Percentiles rank a stretch among this genome's conserved stretches.
phyloP scores from a whole-genome alignment of 2,888 invertebrate genomes.

The Philereme vetulata region DNA sequence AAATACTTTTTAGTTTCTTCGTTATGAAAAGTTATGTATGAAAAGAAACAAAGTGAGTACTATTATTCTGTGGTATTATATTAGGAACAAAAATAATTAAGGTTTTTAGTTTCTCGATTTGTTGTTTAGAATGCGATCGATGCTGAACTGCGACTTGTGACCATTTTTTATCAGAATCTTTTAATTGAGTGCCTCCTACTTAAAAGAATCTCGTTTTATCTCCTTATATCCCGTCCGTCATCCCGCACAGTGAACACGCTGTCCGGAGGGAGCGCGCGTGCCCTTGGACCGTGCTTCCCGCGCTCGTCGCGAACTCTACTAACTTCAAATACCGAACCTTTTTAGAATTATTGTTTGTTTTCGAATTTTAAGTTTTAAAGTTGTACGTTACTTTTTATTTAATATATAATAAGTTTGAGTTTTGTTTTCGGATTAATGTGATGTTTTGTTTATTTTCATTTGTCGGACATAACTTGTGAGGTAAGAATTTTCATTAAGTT shows the following conservation, averaged over 20 bases:
- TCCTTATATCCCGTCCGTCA: slow-evolving; percentile 36
- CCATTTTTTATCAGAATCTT: too few relatives aligned
- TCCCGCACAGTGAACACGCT: slow-evolving; percentile 62
- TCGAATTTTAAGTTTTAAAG: too few relatives aligned
- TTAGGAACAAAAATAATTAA: too few relatives aligned
- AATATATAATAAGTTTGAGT: background rate
- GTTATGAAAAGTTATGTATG: too few relatives aligned
- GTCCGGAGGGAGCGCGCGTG: slow-evolving; percentile 62
- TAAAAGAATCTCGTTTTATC: slow-evolving; percentile 23
- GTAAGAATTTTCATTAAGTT: slow-evolving; percentile 37
- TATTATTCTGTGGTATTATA: too few relatives aligned
- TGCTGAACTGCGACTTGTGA: too few relatives aligned
- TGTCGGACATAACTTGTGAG: slow-evolving; percentile 29
- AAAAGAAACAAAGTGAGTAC: too few relatives aligned
- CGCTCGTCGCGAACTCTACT: slow-evolving; percentile 38
- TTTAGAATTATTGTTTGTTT: slow-evolving; percentile 13
- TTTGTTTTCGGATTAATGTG: slow-evolving; percentile 5
- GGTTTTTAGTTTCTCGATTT: too few relatives aligned
- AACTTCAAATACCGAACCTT: slow-evolving; percentile 46
- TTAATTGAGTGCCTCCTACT: too few relatives aligned
- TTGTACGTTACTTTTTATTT: too few relatives aligned
- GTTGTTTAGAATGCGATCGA: too few relatives aligned
- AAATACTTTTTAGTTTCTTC: too few relatives aligned
- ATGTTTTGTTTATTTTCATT: slow-evolving; percentile 13
- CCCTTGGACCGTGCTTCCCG: slow-evolving; percentile 37